phyloP scores from a whole-genome alignment of 2,113 vertebrate species.

The Psilopogon haemacephalus region DNA sequence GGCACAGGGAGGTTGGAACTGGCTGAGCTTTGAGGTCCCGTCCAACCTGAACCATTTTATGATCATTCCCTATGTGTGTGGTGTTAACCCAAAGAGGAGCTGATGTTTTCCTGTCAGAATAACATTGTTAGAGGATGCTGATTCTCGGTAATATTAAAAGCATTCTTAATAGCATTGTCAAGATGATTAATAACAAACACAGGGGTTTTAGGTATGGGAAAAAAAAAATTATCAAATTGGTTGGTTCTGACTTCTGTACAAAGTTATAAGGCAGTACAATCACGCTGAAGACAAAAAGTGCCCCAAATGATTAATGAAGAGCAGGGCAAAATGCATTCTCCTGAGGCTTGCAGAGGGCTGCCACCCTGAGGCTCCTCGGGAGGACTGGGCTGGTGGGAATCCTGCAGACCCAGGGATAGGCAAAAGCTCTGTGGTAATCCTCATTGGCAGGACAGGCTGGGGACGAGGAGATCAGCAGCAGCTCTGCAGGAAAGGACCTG shows the following conservation, averaged over 20 bases:
- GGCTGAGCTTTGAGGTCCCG: no score
- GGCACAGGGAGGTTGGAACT: no score
- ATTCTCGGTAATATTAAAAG: conserved; percentile 5
- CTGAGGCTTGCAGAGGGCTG: neutral
- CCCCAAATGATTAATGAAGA: neutral
- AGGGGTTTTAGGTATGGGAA: neutral
- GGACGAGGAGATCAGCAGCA: no score
- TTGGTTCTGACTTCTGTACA: neutral
- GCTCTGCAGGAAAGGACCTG: no score
- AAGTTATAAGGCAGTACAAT: neutral
- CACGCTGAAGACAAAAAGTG: neutral
- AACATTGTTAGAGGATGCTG: neutral
- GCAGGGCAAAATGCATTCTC: neutral
- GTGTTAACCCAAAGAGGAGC: neutral
- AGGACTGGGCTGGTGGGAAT: neutral
- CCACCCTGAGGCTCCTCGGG: neutral
- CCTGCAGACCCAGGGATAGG: accelerated
- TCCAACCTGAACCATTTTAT: no score
- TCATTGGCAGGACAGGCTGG: no score
- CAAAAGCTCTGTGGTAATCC: neutral
- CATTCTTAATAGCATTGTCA: conserved; percentile 39
- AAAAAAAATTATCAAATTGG: no score
- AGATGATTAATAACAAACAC: conserved; percentile 36
- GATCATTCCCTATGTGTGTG: neutral
- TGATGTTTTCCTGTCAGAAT: neutral